These are phyloP conservation scores for Odocoileus virginianus DNA, from an alignment of 2,113 vertebrate genomes.

Conservation along the genomic window DNA sequence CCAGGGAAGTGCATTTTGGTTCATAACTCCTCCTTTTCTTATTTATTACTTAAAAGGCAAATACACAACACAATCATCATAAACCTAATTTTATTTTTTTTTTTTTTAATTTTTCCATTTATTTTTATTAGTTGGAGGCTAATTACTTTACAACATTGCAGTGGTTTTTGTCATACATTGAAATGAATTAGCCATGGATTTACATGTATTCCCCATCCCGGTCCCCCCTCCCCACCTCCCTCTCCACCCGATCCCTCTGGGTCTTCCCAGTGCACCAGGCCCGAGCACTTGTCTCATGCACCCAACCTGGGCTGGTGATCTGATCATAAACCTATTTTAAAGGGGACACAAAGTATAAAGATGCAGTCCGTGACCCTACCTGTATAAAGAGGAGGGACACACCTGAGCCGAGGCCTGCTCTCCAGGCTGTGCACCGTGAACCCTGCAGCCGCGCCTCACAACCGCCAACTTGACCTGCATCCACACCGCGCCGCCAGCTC, in stretches of 20 bases:
- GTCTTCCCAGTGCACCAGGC: too few relatives aligned
- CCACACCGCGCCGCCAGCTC: not conserved
- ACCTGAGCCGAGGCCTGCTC: not conserved
- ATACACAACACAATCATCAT: not conserved
- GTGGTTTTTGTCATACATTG: too few relatives aligned
- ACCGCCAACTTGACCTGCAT: not conserved
- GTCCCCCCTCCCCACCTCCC: too few relatives aligned
- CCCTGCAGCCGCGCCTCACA: not conserved
- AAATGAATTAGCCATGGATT: too few relatives aligned
- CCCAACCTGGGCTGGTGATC: too few relatives aligned
- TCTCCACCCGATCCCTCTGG: too few relatives aligned
- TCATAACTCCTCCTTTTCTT: not conserved
- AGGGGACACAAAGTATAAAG: not conserved
- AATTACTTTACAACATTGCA: too few relatives aligned
- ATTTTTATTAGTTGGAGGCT: too few relatives aligned
- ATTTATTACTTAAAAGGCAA: not conserved
- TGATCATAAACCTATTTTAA: not conserved
- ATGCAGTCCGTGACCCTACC: not conserved
- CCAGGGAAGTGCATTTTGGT: not conserved
- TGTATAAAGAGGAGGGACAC: accelerated
- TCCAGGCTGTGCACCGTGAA: not conserved
- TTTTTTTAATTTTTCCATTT: too few relatives aligned
- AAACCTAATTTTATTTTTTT: not conserved
- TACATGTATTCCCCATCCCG: too few relatives aligned
- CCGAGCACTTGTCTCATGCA: too few relatives aligned